phyloP scores from a whole-genome alignment of 2,888 invertebrate species.

The Pocota personata region DNA sequence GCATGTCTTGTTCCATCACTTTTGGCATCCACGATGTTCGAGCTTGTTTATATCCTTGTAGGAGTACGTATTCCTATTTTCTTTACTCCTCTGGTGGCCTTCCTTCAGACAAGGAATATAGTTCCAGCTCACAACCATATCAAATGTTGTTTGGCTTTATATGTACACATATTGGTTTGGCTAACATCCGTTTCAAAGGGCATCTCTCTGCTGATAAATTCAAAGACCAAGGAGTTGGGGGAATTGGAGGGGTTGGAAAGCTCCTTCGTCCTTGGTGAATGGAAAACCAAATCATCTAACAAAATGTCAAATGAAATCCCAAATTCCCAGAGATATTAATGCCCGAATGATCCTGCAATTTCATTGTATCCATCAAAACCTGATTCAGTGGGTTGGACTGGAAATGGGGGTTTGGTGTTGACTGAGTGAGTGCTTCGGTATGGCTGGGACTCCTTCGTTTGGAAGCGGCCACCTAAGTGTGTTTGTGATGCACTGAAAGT shows the following conservation, averaged over 20 bases:
- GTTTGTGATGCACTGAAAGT: conserved; percentile 66
- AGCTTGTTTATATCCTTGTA: conserved; percentile 50
- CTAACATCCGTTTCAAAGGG: conserved; percentile 31
- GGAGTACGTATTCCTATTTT: conserved; percentile 10
- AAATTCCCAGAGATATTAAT: conserved; percentile 75
- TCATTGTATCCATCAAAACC: conserved; percentile 74
- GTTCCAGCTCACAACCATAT: conserved; percentile 26
- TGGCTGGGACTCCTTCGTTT: background rate
- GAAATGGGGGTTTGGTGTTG: background rate
- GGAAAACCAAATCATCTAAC: conserved; percentile 71
- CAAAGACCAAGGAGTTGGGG: conserved; percentile 9
- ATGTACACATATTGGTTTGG: conserved; percentile 50
- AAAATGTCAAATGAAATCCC: conserved; percentile 75
- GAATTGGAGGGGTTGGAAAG: background rate
- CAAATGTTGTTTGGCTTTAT: conserved; percentile 42
- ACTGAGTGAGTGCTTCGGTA: conserved; percentile 2
- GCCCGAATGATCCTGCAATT: conserved; percentile 74
- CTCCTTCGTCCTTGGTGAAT: conserved; percentile 45
- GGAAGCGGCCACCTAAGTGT: conserved; percentile 12
- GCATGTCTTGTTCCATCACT: conserved; percentile 49
- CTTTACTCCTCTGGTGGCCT: conserved; percentile 14
- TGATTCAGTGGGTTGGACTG: conserved; percentile 50
- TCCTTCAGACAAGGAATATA: conserved; percentile 3
- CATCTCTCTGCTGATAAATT: conserved; percentile 9
- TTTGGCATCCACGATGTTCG: background rate